phyloP scores from a whole-genome alignment of 2,797 vertebrate genomes.

The Gadopsis bispinosus region DNA sequence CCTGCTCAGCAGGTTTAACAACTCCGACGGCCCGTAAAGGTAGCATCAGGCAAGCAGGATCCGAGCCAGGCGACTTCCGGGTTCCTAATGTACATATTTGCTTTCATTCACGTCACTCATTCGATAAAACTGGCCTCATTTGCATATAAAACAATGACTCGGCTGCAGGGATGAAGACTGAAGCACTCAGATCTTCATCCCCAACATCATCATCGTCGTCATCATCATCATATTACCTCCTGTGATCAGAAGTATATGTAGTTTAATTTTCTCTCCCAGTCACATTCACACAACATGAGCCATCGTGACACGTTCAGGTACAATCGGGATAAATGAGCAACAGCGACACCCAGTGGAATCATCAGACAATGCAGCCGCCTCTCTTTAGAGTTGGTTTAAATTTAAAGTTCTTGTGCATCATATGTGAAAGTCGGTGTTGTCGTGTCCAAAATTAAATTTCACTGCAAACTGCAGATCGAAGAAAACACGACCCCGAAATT shows the following conservation, averaged over 20 bases:
- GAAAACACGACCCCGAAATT: too few species aligned
- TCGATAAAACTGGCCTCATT: background rate
- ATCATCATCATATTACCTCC: background rate
- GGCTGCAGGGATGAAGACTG: background rate
- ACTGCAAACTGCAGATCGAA: too few species aligned
- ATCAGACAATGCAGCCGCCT: background rate
- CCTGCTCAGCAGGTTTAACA: fast-evolving
- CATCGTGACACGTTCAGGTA: background rate
- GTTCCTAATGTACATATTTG: conserved; percentile 62
- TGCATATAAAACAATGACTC: fast-evolving
- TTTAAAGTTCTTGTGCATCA: too few species aligned
- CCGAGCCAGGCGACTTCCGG: conserved; percentile 70
- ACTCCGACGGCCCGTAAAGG: conserved; percentile 19
- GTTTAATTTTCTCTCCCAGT: background rate
- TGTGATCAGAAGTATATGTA: background rate
- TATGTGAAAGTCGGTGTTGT: too few species aligned
- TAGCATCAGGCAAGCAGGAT: conserved; percentile 70
- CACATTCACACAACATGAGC: too few species aligned
- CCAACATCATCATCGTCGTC: background rate
- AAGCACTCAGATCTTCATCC: background rate
- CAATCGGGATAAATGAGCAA: conserved; percentile 17
- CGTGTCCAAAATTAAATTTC: background rate
- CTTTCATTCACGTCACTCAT: background rate
- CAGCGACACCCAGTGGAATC: conserved; percentile 34
- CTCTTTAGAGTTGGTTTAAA: too few species aligned